Conservation (phyloP, 2,888 invertebrate species). For the Cyaniris semiargus region DNA sequence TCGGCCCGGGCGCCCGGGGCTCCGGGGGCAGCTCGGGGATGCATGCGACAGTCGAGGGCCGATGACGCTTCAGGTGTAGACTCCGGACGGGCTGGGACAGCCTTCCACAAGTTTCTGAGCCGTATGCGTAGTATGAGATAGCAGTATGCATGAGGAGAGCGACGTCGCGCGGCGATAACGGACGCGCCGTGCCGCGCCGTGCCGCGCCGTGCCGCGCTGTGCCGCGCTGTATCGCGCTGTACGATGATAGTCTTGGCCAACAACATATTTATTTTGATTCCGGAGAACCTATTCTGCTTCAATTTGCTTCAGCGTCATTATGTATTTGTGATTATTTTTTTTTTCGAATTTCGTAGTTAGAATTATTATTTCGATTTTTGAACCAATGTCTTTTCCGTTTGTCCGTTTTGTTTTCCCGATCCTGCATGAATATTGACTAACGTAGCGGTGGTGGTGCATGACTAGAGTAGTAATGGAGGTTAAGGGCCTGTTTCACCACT, state of each 20-base stretch:
- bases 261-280: conserved; percentile 77
- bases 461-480: conserved; percentile 39
- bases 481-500: too few species aligned
- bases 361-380: conserved; percentile 68
- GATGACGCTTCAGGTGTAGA: conserved; percentile 67
- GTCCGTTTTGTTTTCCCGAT: conserved; percentile 61
- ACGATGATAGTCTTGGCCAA: conserved; percentile 77
- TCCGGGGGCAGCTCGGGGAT: conserved; percentile 63
- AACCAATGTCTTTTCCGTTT: conserved; percentile 79
- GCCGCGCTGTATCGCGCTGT: conserved; percentile 63
- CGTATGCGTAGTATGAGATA: conserved; percentile 53
- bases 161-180: conserved; percentile 35
- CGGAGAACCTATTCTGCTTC: conserved; percentile 81
- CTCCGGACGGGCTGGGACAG: conserved; percentile 70
- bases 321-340: conserved; percentile 71
- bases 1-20: conserved; percentile 59
- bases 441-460: conserved; percentile 71
- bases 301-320: conserved; percentile 77
- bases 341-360: conserved; percentile 70
- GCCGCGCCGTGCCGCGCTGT: background rate
- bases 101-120: conserved; percentile 57
- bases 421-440: conserved; percentile 66
- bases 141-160: conserved; percentile 57
- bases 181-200: background rate
- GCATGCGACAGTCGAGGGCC: conserved; percentile 56